Evolutionary conservation across 2,797 vertebrate genomes (phyloP), one percentile per base, ranked within the genome.

Genomic region (Catostomus latipinnis): DNA sequence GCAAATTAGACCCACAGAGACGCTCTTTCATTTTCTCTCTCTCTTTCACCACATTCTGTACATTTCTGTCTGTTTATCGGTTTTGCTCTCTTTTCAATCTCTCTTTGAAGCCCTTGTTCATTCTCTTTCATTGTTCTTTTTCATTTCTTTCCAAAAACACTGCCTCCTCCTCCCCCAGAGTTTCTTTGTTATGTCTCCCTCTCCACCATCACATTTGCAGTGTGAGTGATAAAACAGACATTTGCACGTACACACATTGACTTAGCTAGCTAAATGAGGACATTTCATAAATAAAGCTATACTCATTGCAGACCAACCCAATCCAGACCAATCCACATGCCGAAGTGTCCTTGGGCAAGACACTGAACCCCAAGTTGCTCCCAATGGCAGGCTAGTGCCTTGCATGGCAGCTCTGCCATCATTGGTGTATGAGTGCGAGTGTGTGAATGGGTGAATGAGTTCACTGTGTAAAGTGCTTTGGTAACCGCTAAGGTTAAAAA

Each of bases 1-100:
- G 81, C 82, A 88, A 88, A 88, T 76, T 66, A 88, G 79, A 68
- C 82, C 86, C 85, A 70, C 63, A 54, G 85, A 85, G 89, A 80
- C 72, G 14, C 77, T 78, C 52, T 57, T 81, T 80, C 63, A 18
- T 34, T 53, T 34, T 34, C 34, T 34, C 34, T 2, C 34, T 34
- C 34, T 34, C 49, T 61, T 70, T 83, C 14, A 66, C 76, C 67
- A 7, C 12, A 57, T 65, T 68, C 7, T 13, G 60, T 12, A 71
- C 8, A 6, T 56, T 58, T 52, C 34, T 72, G 73, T 81, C 58
- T 81, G 65, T 72, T 54, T 52, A 66, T 83, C 34, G 34, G 34
- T 34, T 34, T 34, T 34, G 34, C 34, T 34, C 46, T 83, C 62
- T 16, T 54, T 53, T 61, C 71, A 65, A 5, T 75, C 67, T 69